phyloP scores from a whole-genome alignment of 2,888 invertebrate genomes.

The Tachina fera region DNA sequence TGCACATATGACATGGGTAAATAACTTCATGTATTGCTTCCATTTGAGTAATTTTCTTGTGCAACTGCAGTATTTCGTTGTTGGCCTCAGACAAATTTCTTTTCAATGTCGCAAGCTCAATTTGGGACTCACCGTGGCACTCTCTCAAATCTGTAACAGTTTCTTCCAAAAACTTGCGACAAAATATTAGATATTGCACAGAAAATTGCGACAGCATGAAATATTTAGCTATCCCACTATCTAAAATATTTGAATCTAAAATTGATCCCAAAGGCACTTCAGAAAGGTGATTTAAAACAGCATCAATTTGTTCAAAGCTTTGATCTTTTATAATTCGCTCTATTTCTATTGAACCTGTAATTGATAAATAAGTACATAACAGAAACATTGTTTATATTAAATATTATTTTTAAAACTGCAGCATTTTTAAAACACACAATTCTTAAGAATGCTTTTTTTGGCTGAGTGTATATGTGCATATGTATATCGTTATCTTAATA shows the following conservation, averaged over 20 bases:
- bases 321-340: slow-evolving; percentile 80
- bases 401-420: too few relatives aligned
- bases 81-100: slow-evolving; percentile 77
- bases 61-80: slow-evolving; percentile 79
- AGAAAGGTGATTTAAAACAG: slow-evolving; percentile 78
- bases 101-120: slow-evolving; percentile 77
- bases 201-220: slow-evolving; percentile 81
- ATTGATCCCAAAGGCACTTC: slow-evolving; percentile 80
- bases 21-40: slow-evolving; percentile 81
- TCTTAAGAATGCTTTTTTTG: too few relatives aligned
- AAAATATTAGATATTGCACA: slow-evolving; percentile 81
- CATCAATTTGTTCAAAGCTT: slow-evolving; percentile 80
- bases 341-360: slow-evolving; percentile 80
- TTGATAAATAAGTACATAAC: not conserved
- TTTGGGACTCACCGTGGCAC: slow-evolving; percentile 75
- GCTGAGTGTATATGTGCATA: too few relatives aligned
- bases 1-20: slow-evolving; percentile 81
- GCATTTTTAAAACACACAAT: too few relatives aligned
- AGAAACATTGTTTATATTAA: too few relatives aligned
- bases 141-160: slow-evolving; percentile 78
- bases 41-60: slow-evolving; percentile 80
- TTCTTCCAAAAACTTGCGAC: slow-evolving; percentile 81
- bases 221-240: slow-evolving; percentile 82
- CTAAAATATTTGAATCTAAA: slow-evolving; percentile 80
- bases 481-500: too few relatives aligned